These are phyloP conservation scores for Oncorhynchus mykiss DNA, from an alignment of 2,113 vertebrate genomes.

Conservation along the genomic window DNA sequence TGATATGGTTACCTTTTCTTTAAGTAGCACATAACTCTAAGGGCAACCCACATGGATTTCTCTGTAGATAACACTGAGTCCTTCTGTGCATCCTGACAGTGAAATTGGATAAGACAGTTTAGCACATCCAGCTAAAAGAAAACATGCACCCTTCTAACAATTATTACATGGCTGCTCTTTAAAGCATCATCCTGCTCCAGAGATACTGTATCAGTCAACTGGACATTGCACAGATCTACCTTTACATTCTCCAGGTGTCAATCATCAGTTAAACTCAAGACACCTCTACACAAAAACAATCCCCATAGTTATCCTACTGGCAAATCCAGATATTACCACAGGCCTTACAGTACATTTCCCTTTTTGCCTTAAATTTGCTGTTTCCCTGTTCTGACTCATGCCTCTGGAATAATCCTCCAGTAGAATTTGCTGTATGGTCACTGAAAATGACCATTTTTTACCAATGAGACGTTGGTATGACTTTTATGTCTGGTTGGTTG, in stretches of 20 bases:
- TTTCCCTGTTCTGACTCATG: slow-evolving; percentile 25
- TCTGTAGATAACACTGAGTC: no score
- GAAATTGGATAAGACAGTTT: not conserved
- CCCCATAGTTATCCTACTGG: slow-evolving; percentile 28
- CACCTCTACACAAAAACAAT: slow-evolving; percentile 45
- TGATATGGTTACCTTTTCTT: slow-evolving; percentile 20
- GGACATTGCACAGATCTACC: no score
- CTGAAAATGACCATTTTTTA: slow-evolving; percentile 30
- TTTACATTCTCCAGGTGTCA: no score
- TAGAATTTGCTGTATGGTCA: slow-evolving; percentile 17
- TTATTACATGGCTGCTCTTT: no score
- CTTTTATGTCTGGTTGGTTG: not conserved
- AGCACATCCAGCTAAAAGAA: no score
- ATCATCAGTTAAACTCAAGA: slow-evolving; percentile 29
- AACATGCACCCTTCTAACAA: no score
- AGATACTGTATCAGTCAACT: slow-evolving; percentile 19
- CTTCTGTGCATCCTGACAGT: slow-evolving; percentile 5
- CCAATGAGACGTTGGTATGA: not conserved
- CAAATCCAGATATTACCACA: slow-evolving; percentile 46
- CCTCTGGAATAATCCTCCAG: slow-evolving; percentile 16
- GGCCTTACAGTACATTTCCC: slow-evolving; percentile 51
- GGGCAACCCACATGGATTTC: not conserved
- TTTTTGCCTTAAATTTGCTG: slow-evolving; percentile 58
- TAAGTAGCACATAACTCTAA: slow-evolving; percentile 12
- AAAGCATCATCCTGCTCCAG: slow-evolving; percentile 10